Percentiles rank a stretch among this genome's conserved stretches.
phyloP scores from a whole-genome alignment of 2,797 vertebrate species.

The Crypturellus tataupa region DNA sequence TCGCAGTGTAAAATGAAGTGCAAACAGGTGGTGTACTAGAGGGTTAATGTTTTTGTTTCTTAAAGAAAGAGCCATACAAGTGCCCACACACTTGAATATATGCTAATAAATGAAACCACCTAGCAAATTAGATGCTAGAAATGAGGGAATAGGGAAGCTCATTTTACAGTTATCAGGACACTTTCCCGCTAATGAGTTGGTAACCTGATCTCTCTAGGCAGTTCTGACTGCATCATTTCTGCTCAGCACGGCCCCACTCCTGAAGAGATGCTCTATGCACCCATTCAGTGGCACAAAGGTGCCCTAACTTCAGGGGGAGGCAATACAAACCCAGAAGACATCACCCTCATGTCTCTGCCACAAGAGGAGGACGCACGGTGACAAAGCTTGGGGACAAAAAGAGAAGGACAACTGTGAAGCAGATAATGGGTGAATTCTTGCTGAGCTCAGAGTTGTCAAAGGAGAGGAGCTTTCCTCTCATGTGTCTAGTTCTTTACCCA shows the following conservation, averaged over 20 bases:
- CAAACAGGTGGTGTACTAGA: slow-evolving; percentile 81
- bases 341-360: neutral
- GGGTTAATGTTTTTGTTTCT: slow-evolving; percentile 77
- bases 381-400: neutral
- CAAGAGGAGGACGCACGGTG: neutral
- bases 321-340: neutral
- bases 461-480: neutral
- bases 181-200: slow-evolving; percentile 63
- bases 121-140: slow-evolving; percentile 63
- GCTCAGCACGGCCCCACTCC: neutral
- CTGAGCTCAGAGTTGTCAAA: neutral
- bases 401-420: neutral
- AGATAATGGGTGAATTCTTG: neutral
- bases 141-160: slow-evolving; percentile 49
- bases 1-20: slow-evolving; percentile 75
- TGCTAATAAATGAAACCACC: slow-evolving; percentile 71
- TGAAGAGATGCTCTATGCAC: neutral
- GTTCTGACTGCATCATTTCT: slow-evolving; percentile 16
- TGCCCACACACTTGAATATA: slow-evolving; percentile 77
- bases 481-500: neutral
- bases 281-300: neutral
- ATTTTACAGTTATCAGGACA: slow-evolving; percentile 64
- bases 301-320: neutral
- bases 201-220: slow-evolving; percentile 65
- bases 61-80: slow-evolving; percentile 65